These are phyloP conservation scores for Lysandra coridon DNA, from an alignment of 2,888 invertebrate species.

Conservation along the genomic window DNA sequence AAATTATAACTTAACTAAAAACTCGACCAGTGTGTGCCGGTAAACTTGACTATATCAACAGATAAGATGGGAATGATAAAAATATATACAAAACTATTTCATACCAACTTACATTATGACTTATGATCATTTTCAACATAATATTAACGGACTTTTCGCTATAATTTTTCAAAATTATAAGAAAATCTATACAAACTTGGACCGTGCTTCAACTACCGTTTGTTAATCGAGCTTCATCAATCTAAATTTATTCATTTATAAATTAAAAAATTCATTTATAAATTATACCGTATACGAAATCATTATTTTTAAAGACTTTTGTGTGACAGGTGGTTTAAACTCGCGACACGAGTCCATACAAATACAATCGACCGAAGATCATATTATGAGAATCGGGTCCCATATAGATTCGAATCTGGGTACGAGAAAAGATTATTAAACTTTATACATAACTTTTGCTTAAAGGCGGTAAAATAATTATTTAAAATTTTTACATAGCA, in stretches of 20 bases:
- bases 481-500: not conserved
- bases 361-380: not conserved
- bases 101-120: constrained; percentile 9
- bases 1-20: constrained; percentile 29
- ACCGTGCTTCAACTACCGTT: not conserved
- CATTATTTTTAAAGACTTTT: not conserved
- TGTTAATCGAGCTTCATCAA: not conserved
- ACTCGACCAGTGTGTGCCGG: constrained; percentile 3
- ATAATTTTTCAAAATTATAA: not conserved
- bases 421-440: not conserved
- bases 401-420: not conserved
- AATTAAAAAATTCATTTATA: not conserved
- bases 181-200: not conserved
- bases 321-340: not conserved
- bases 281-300: too few species aligned
- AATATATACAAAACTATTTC: not conserved
- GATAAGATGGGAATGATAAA: constrained; percentile 6
- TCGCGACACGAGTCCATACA: not conserved
- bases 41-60: constrained; percentile 27
- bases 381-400: not conserved
- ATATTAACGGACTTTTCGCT: not conserved
- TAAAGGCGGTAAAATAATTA: not conserved
- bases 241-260: not conserved
- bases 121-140: not conserved
- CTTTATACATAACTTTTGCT: not conserved